A percentile compares a stretch with the other conserved stretches of the same genome.
phyloP scores from a whole-genome alignment of 2,797 vertebrate species.

The Lutjanus campechanus region DNA sequence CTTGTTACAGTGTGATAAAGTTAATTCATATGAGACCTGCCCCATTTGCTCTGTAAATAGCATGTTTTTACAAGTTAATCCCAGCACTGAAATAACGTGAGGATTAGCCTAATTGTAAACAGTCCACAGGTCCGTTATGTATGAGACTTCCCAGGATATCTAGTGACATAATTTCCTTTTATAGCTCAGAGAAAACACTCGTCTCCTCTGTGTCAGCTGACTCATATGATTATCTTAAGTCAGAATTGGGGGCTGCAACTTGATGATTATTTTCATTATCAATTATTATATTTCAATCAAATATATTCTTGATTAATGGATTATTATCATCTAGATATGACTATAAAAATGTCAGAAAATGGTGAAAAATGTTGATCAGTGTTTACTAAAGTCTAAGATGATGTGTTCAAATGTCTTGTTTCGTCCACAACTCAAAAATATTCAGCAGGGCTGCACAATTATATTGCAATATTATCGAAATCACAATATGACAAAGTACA shows the following conservation, averaged over 20 bases:
- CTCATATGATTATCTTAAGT: not conserved
- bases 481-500: no score
- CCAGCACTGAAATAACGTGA: slow-evolving; percentile 38
- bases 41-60: not conserved
- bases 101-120: slow-evolving; percentile 61
- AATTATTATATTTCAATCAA: no score
- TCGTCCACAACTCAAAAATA: no score
- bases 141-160: slow-evolving; percentile 27
- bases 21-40: not conserved
- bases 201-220: not conserved
- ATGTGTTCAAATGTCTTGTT: no score
- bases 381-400: no score
- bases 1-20: not conserved
- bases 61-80: slow-evolving; percentile 31
- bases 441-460: no score
- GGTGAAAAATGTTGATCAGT: no score
- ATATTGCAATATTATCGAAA: no score
- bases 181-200: slow-evolving; percentile 8
- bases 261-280: no score
- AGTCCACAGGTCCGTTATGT: slow-evolving; percentile 44
- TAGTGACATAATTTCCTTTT: slow-evolving; percentile 34
- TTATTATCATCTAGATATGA: no score
- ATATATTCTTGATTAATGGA: no score
- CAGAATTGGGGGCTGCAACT: not conserved
- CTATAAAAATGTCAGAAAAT: no score